Base-by-base conservation (phyloP, 2,888 invertebrate genomes). In the Epinotia brunnichana region DNA sequence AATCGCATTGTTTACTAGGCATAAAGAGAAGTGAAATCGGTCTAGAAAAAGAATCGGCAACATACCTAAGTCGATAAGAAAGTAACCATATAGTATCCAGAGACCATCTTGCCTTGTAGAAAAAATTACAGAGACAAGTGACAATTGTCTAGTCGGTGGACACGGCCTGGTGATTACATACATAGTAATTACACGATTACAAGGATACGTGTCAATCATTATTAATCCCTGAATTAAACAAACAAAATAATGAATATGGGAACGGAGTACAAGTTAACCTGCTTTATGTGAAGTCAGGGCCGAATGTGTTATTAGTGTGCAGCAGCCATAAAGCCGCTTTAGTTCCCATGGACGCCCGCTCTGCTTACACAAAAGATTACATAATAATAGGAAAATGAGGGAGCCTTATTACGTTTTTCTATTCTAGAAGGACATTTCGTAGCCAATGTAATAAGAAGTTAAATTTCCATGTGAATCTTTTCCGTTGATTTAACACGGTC, bases 221-320 rank as follows among this genome's bases (percentile, higher is more conserved):
- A 17, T 66, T 66, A 66, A 56, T 54, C 39, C 41, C 21, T 39
- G 54, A 66, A 54, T 66, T 17, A 56, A 41, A 54, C 29, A 39
- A 66, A 66, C 56, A 56, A 66, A 66, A 56, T 66, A 24, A 66
- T 66, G 56, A 66, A 66, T 66, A 66, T 66, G 66, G 66, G 66
- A 66, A 66, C 66, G n/a, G 51, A 53, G 29, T 64, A 39, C 66
- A 56, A 41, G 66, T 53, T 66, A 66, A 66, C 66, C 66, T 39
- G 41, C 66, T 56, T 56, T 66, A 66, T 66, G 19, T 11, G 66
- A 66, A 66, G 66, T 66, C 66, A 66, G 54, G 66, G 66, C 54
- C 66, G n/a, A 56, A 56, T 66, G 56, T 66, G 66, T 66, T 54
- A 56, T 66, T 66, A 66, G 54, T 54, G 66, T 66, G 54, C 24